Conservation (phyloP, 2,888 invertebrate genomes). For the Mesorhabditis belari region DNA sequence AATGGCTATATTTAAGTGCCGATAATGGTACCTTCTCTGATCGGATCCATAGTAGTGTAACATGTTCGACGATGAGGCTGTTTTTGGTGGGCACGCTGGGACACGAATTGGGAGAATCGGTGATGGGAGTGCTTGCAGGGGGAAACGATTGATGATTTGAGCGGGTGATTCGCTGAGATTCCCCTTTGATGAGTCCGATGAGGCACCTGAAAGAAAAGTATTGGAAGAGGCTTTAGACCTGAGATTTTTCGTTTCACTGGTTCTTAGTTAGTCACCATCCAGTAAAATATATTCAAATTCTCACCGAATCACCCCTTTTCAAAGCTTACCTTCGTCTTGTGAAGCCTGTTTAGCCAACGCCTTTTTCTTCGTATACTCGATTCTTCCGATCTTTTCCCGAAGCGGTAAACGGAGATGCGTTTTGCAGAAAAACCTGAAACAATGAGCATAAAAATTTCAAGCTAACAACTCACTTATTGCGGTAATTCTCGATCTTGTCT, state of each 20-base stretch:
- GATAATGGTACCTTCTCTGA: too few species aligned
- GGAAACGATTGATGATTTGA: too few species aligned
- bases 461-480: slow-evolving; percentile 4
- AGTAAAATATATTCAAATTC: too few species aligned
- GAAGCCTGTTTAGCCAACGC: not conserved
- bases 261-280: too few species aligned
- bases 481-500: slow-evolving; percentile 8
- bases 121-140: not conserved
- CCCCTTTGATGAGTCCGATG: not conserved
- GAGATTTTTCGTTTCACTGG: too few species aligned
- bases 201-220: too few species aligned
- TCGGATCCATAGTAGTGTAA: too few species aligned
- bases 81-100: not conserved
- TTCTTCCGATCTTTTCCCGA: slow-evolving; percentile 20
- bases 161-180: not conserved
- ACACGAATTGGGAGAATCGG: not conserved
- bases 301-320: too few species aligned
- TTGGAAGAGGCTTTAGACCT: too few species aligned
- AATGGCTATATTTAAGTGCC: too few species aligned
- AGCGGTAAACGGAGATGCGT: slow-evolving; percentile 19
- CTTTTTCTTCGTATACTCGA: slow-evolving; percentile 10
- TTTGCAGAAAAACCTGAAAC: slow-evolving; percentile 25
- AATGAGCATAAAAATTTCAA: slow-evolving; percentile 6
- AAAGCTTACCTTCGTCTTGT: not conserved
- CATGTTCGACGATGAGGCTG: not conserved